Evolutionary conservation across 2,797 vertebrate species (phyloP), one percentile per base, ranked within the genome.

Genomic region (Gambusia yucatana): DNA sequence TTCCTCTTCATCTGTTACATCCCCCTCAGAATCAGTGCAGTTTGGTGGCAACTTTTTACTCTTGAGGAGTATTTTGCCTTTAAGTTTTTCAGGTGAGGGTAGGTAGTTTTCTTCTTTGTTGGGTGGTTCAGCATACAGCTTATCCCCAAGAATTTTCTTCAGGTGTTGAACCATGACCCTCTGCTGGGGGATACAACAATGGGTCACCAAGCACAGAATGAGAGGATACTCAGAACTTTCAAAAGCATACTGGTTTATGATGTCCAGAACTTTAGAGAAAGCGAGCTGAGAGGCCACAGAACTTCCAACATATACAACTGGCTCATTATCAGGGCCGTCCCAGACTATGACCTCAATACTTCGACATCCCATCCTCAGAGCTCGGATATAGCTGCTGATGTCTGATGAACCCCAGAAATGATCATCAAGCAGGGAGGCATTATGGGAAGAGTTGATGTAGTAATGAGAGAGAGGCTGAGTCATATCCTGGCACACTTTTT

Each of bases 401-500:
- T 98, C 97, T 0, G 97, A 96, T 0, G 95, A 96, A 72, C 97
- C 97, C 97, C 97, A 97, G 87, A 97, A 97, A 87, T 97, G 97
- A 89, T 98, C 97, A 88, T 98, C 97, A 73, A 97, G 93, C 77
- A 97, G 96, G 79, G 97, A 97, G 72, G 97, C 96, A 48, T 97
- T 97, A 88, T 98, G 97, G 52, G 97, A 98, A 11, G 97, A 97
- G 94, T 97, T 98, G 72, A 98, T 98, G 91, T 97, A 98, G 92
- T 98, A 98, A 88, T 98, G 97, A 77, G 97, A 98, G 77, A 98
- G 93, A 22, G 97, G 97, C 84, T 97, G 97, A 0, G 90, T 96
- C 97, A 98, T 98, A 88, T 98, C 97, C 92, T 98, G 97, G 91
- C 97, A 98, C 65, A 98, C 97, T 14, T 90, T 95, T 89, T 97